Evolutionary conservation across 2,888 invertebrate genomes (phyloP).

Genomic region (Coecobrya sp.): DNA sequence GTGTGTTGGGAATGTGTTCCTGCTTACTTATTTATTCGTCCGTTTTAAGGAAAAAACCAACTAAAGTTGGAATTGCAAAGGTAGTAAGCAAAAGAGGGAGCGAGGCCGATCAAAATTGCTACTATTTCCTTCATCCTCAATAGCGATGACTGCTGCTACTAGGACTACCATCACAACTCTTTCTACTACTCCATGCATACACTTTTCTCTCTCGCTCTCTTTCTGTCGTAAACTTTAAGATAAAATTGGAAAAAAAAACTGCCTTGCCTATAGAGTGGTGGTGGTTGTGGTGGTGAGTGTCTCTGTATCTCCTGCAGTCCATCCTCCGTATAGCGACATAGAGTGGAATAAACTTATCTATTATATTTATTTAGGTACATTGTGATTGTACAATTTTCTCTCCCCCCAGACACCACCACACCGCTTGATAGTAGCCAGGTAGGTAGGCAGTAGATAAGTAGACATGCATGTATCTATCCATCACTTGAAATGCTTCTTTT

Average conservation of each 20-base stretch:
- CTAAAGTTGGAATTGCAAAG: slow-evolving; percentile 76
- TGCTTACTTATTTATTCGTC: slow-evolving; percentile 73
- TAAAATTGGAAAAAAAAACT: slow-evolving; percentile 49
- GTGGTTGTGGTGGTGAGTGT: slow-evolving; percentile 28
- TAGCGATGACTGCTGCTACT: slow-evolving; percentile 43
- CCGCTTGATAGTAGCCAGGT: slow-evolving; percentile 22
- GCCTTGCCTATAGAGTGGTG: neutral
- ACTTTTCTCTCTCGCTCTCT: slow-evolving; percentile 11
- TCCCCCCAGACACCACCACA: slow-evolving; percentile 38
- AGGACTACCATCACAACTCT: neutral
- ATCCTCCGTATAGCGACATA: neutral
- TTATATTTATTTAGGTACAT: slow-evolving; percentile 48
- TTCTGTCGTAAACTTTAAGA: slow-evolving; percentile 64
- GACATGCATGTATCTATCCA: slow-evolving; percentile 58
- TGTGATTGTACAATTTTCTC: slow-evolving; percentile 61
- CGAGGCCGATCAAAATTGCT: slow-evolving; percentile 70
- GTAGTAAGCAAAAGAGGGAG: slow-evolving; percentile 6
- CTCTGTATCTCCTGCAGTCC: neutral
- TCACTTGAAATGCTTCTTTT: slow-evolving; percentile 76
- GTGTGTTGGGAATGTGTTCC: slow-evolving; percentile 38
- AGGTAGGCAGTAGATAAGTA: slow-evolving; percentile 2
- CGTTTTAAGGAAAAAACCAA: slow-evolving; percentile 64
- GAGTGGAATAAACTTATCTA: slow-evolving; percentile 40
- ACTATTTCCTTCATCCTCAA: slow-evolving; percentile 71
- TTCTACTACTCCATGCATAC: slow-evolving; percentile 4